Evolutionary conservation across 2,888 invertebrate species (phyloP), one percentile per base, ranked within the genome.

Genomic region (Mythimna pallens): DNA sequence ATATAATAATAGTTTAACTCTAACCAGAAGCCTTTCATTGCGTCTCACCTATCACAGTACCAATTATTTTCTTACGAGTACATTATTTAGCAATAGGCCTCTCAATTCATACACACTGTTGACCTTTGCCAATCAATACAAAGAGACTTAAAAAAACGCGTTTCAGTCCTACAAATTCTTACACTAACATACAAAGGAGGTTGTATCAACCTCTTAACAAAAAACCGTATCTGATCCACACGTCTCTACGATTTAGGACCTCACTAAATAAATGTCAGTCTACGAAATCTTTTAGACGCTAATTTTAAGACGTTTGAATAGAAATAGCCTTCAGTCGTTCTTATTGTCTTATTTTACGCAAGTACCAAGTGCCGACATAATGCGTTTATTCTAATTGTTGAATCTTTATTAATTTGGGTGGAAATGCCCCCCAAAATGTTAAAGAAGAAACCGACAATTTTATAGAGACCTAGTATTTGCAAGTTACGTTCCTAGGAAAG

Each of bases 351-450:
- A 81, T 86, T 89, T 93, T 93, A 90, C 91, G 92, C 90, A 92
- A 92, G 85, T 81, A 76, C 84, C 81, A 73, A 83, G 86, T 88
- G 77, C 78, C 84, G 85, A 86, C 85, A 82, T 83, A 85, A 86
- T 80, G 59, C 62, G 65, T 88, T 88, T 85, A 88, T 84, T 87
- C 89, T 92, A 93, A 93, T 93, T 93, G 91, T 89, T 84, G 89
- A 89, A 92, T 92, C 91, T 92, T 92, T 92, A 92, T 93, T 92
- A 93, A 93, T 93, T 91, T 91, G 76, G 87, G 86, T 85, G 86
- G 86, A 88, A 88, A 86, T 81, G 59, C 74, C 87, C 89, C 90
- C 88, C 87, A 73, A 81, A 86, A 77, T 40, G 73, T 36, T 70
- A 47, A 66, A 58, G 47, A 54, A 34, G 36, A 55, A 25, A 43